phyloP scores from a whole-genome alignment of 2,113 vertebrate species.

The Todiramphus chloris region DNA sequence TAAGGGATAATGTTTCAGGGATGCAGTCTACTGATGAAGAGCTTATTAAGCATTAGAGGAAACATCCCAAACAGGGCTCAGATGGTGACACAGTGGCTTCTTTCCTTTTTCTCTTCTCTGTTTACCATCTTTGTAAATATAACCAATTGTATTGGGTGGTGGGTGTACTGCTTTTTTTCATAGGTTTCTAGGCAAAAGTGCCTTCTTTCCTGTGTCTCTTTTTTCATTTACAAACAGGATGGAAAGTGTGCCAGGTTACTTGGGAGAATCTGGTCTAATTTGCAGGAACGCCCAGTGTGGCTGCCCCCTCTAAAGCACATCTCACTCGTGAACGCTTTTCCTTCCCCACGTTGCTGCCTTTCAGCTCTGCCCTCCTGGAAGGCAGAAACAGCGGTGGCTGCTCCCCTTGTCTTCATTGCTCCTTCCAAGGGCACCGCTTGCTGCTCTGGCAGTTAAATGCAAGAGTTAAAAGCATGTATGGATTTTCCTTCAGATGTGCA shows the following conservation, averaged over 20 bases:
- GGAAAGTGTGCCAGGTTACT: not conserved
- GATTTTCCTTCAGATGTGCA: conserved; percentile 1
- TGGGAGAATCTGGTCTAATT: not conserved
- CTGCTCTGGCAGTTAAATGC: not conserved
- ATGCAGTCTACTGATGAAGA: not conserved
- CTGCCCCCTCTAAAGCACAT: not conserved
- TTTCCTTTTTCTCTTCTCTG: not conserved
- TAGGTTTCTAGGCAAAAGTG: not conserved
- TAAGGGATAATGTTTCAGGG: not conserved
- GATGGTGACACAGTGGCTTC: not conserved
- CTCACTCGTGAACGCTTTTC: not conserved
- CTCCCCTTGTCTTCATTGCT: not conserved
- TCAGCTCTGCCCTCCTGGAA: not conserved
- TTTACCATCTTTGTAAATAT: not conserved
- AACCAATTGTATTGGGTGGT: not conserved
- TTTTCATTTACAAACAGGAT: not conserved
- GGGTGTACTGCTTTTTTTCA: not conserved
- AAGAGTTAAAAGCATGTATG: not conserved
- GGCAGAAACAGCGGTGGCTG: not conserved
- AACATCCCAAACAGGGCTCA: not conserved
- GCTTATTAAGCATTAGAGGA: not conserved
- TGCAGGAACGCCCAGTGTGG: not conserved
- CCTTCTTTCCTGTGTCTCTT: not conserved
- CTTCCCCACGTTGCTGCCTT: not conserved
- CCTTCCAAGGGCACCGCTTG: not conserved